Conservation (phyloP, 2,797 vertebrate genomes). For the Serranus cabrilla region DNA sequence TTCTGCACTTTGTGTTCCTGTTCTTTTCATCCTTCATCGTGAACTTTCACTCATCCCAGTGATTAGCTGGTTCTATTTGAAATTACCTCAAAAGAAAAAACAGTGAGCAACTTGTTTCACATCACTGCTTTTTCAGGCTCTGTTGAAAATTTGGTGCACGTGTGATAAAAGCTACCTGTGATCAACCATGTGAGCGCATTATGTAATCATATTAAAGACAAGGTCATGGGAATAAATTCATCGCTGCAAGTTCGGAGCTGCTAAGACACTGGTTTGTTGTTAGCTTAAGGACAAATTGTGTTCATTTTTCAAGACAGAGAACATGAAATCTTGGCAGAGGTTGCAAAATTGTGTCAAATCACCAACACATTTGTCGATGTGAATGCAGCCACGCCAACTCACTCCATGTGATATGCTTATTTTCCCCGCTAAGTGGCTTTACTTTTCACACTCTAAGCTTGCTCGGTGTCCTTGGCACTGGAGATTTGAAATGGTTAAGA, state of each 20-base stretch:
- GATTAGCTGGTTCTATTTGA: not conserved
- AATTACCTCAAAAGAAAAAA: not conserved
- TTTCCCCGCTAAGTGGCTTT: conserved; percentile 64
- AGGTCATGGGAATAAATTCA: conserved; percentile 9
- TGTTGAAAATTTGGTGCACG: conserved; percentile 28
- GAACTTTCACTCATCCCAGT: not conserved
- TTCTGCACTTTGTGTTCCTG: not conserved
- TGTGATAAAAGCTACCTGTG: conserved; percentile 39
- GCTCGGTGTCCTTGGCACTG: conserved; percentile 66
- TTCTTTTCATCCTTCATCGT: not conserved
- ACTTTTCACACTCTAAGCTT: conserved; percentile 67
- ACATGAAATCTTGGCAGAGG: conserved; percentile 30
- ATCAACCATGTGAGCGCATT: conserved; percentile 34
- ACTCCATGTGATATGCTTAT: conserved; percentile 54
- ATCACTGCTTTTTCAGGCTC: conserved; percentile 11
- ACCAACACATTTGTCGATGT: conserved; percentile 47
- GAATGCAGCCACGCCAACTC: conserved; percentile 55
- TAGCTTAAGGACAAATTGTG: conserved; percentile 31
- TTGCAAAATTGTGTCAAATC: conserved; percentile 50
- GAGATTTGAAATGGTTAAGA: conserved; percentile 70
- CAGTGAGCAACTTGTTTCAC: conserved; percentile 6
- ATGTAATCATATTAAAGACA: conserved; percentile 18
- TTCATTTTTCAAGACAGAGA: conserved; percentile 14
- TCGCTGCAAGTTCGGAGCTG: not conserved
- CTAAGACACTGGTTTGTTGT: not conserved